Evolutionary conservation across 2,113 vertebrate genomes (phyloP), one percentile per base, ranked within the genome.

Genomic region (Ochotona curzoniae): DNA sequence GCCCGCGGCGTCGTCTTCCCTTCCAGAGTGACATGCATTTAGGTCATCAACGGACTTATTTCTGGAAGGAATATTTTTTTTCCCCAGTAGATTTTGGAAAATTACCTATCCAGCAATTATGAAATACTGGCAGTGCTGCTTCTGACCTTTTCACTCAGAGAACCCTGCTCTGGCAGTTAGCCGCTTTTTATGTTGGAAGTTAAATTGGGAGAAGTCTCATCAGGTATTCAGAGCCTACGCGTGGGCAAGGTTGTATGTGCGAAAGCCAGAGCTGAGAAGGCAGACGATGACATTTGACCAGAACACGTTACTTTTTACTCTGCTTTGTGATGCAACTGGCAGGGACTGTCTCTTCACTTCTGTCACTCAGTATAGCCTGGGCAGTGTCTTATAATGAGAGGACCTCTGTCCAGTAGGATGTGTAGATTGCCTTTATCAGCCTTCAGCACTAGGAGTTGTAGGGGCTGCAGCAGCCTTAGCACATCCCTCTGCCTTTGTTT

Each of bases 111-210:
- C 4, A 61, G 5, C 54, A 86, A 4, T 88, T 90, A 80, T 84
- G 67, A 91, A 89, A 73, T 94, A 57, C 30, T 75, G 71, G 38
- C 73, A 73, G 2, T 1, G 10, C 35, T 63, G 61, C 73, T 75
- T 94, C 32, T 91, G 76, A 74, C 60, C 35, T 91, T 96, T 90
- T 76, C 73, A 84, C 90, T 95, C 54, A 78, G 35, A 91, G 23
- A 13, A 26, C n/a, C 5, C 8, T 61, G 28, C 32, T 90, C 70
- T 94, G 60, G 64, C 64, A 86, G 23, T 75, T 90, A n/a, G 70
- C 88, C 5, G 26, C 70, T 4, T 63, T 2, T 49, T 78, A 21
- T 38, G 5, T 88, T 81, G 61, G 74, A 91, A 93, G 90, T 93
- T 63, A 8, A 38, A 7, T 85, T n/a, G 73, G n/a, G n/a, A n/a